Evolutionary conservation across 2,797 vertebrate genomes (phyloP).

Genomic region (Anguilla pacifica): DNA sequence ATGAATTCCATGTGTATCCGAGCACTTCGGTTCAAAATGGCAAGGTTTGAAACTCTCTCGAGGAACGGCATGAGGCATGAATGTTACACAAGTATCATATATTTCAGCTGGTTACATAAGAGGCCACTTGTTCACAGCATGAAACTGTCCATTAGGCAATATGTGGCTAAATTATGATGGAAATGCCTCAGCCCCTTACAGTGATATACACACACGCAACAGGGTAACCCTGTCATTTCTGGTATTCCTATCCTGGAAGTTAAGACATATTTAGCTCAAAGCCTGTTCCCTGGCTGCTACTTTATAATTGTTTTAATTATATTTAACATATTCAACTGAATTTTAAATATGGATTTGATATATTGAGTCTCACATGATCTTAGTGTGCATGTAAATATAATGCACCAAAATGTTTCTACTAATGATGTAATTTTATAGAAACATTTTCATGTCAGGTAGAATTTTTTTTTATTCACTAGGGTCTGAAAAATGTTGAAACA

Average conservation of each 20-base stretch:
- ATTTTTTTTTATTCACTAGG: background rate
- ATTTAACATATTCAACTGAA: background rate
- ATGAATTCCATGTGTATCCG: background rate
- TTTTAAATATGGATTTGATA: background rate
- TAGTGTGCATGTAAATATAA: background rate
- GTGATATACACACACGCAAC: conserved; percentile 64
- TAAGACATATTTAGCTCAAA: conserved; percentile 42
- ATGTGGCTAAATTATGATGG: conserved; percentile 34
- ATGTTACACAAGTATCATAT: background rate
- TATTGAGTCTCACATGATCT: background rate
- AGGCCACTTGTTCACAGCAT: conserved; percentile 9
- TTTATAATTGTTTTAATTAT: background rate
- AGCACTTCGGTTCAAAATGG: background rate
- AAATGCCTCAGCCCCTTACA: conserved; percentile 59
- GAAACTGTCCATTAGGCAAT: background rate
- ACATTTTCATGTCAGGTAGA: conserved; percentile 4
- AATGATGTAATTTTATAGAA: background rate
- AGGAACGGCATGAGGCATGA: background rate
- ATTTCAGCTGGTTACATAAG: conserved; percentile 2
- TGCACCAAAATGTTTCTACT: background rate
- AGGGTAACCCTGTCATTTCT: conserved; percentile 56
- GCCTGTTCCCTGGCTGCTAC: background rate
- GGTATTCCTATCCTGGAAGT: conserved; percentile 64
- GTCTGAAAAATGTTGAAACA: background rate
- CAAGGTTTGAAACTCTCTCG: background rate